A percentile compares a stretch with the other conserved stretches of the same genome.
Conservation (phyloP, 2,888 invertebrate genomes). For the Invenusta paracnida region DNA sequence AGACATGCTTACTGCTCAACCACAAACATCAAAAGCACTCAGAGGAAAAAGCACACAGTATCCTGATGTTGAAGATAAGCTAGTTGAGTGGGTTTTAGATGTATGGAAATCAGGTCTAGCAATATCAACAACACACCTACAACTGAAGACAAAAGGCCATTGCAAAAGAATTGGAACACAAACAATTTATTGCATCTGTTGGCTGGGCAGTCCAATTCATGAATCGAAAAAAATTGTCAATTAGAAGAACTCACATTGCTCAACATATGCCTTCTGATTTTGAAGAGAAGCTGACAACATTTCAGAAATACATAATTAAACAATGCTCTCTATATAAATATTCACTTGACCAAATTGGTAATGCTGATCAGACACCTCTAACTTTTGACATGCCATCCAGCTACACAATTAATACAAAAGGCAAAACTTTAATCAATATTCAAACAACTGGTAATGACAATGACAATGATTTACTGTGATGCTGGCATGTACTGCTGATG, state of each 20-base stretch:
- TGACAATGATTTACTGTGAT: conserved; percentile 38
- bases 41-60: neutral
- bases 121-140: neutral
- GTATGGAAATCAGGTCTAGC: neutral
- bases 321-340: conserved; percentile 8
- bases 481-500: conserved; percentile 34
- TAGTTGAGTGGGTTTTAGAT: conserved; percentile 10
- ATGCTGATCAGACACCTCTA: conserved; percentile 45
- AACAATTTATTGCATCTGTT: neutral
- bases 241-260: conserved; percentile 42
- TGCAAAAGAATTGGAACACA: neutral
- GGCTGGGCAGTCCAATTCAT: neutral
- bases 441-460: conserved; percentile 42
- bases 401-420: conserved; percentile 34
- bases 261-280: conserved; percentile 42
- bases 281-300: conserved; percentile 36
- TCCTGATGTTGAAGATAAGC: neutral
- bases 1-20: neutral
- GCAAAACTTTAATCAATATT: neutral
- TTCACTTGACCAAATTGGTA: conserved; percentile 39
- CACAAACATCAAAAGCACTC: neutral
- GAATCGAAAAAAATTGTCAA: neutral
- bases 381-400: conserved; percentile 42
- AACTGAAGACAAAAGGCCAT: neutral
- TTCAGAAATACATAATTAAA: conserved; percentile 39